Conservation (phyloP, 1,140 invertebrate species). For the Laodelphax striatellus region DNA sequence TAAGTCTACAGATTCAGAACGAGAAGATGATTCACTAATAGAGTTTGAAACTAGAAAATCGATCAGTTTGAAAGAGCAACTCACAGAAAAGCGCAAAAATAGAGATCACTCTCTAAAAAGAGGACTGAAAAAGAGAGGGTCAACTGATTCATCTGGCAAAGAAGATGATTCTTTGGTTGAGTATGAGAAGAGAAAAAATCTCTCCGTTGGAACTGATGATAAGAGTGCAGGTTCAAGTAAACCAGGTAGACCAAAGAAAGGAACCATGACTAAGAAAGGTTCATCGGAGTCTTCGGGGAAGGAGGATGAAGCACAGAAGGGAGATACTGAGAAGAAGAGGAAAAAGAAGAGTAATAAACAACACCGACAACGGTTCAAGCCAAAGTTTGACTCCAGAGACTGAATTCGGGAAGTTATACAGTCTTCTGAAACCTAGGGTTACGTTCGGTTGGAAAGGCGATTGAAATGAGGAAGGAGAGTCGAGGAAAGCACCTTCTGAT, state of each 20-base stretch:
- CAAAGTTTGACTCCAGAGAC: constrained; percentile 3
- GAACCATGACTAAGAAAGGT: not conserved
- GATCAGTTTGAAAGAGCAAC: constrained; percentile 2
- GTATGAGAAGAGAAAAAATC: constrained; percentile 16
- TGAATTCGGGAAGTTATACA: constrained; percentile 6
- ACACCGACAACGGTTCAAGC: constrained; percentile 4
- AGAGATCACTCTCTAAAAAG: not conserved
- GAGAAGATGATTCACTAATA: constrained; percentile 21
- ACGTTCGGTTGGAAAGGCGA: not conserved
- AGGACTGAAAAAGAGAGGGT: not conserved
- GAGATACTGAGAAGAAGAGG: constrained; percentile 8
- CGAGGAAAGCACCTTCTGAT: constrained; percentile 3
- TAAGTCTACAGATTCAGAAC: not conserved
- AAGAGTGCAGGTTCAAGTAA: not conserved
- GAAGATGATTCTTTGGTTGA: constrained; percentile 17
- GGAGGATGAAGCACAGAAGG: constrained; percentile 9
- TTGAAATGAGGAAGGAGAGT: not conserved
- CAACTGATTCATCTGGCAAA: constrained; percentile 14
- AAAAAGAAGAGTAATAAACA: constrained; percentile 5
- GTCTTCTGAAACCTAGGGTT: constrained; percentile 12
- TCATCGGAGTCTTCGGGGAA: constrained; percentile 12
- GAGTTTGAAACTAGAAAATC: constrained; percentile 23
- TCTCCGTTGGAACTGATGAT: not conserved
- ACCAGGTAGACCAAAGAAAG: not conserved
- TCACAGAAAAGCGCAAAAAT: not conserved